These are phyloP conservation scores for Penaeus indicus DNA, from an alignment of 1,140 invertebrate genomes.

Conservation along the genomic window DNA sequence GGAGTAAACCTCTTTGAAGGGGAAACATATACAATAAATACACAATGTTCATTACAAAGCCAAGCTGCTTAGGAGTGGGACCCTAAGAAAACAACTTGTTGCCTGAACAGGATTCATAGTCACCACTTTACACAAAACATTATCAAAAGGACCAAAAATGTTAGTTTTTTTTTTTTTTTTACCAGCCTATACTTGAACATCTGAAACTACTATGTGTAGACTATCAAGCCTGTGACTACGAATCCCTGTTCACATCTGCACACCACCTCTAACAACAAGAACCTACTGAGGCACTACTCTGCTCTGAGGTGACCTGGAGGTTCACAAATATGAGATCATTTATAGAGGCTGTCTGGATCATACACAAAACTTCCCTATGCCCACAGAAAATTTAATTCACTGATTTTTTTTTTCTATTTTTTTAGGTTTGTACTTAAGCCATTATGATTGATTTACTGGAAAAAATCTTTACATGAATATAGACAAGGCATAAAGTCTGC, in stretches of 20 bases:
- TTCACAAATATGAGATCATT: conserved; percentile 50
- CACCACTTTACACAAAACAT: conserved; percentile 7
- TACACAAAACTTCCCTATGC: conserved; percentile 34
- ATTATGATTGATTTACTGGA: no score
- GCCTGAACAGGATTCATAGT: not conserved
- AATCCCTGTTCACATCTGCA: conserved; percentile 15
- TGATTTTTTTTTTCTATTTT: conserved; percentile 1
- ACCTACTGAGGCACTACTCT: conserved; percentile 4
- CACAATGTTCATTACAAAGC: not conserved
- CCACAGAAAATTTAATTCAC: conserved; percentile 29
- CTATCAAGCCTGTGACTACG: conserved; percentile 16
- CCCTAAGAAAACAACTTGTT: not conserved
- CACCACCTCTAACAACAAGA: conserved; percentile 19
- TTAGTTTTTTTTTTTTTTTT: no score
- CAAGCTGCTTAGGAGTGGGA: conserved; percentile 6
- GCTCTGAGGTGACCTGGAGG: not conserved
- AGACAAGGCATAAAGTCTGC: no score
- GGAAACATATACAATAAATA: conserved; percentile 21
- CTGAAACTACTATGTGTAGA: no score
- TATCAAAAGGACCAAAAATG: conserved; percentile 2
- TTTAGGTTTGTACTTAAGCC: no score
- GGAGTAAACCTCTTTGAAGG: conserved; percentile 23
- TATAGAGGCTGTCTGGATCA: conserved; percentile 38
- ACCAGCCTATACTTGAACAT: no score
- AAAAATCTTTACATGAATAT: no score